Evolutionary conservation across 1,140 invertebrate genomes (phyloP).

Genomic region (Rhyacophila brunnea): DNA sequence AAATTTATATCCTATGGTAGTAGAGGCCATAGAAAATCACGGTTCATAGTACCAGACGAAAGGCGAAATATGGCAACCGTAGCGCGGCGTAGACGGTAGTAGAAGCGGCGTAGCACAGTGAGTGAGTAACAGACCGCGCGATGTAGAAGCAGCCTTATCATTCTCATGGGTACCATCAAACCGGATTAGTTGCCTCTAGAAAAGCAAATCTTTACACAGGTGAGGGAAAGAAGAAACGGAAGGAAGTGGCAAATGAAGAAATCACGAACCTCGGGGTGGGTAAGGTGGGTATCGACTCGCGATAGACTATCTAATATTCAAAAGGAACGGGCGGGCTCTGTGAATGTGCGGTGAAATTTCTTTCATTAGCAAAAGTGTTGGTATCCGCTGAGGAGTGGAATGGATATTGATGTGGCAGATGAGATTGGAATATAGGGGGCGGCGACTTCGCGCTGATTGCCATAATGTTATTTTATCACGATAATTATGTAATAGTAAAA

Average conservation of each 20-base stretch:
- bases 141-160: conserved; percentile 14
- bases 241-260: conserved; percentile 20
- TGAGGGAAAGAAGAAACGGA: conserved; percentile 10
- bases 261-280: conserved; percentile 11
- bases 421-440: conserved; percentile 16
- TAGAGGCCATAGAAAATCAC: not conserved
- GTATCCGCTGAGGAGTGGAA: conserved; percentile 13
- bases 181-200: conserved; percentile 23
- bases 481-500: no score
- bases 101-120: not conserved
- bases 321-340: conserved; percentile 13
- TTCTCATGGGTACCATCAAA: conserved; percentile 24
- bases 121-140: conserved; percentile 4
- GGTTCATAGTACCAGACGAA: not conserved
- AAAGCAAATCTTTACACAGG: not conserved
- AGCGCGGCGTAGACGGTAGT: conserved; percentile 3
- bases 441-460: not conserved
- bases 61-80: not conserved
- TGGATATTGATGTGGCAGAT: conserved; percentile 27
- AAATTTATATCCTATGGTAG: no score
- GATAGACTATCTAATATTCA: conserved; percentile 27
- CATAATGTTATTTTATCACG: no score
- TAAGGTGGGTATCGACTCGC: conserved; percentile 2
- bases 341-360: conserved; percentile 11
- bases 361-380: conserved; percentile 26